These are phyloP conservation scores for Odocoileus hemionus DNA, from an alignment of 2,113 vertebrate genomes.

Conservation along the genomic window DNA sequence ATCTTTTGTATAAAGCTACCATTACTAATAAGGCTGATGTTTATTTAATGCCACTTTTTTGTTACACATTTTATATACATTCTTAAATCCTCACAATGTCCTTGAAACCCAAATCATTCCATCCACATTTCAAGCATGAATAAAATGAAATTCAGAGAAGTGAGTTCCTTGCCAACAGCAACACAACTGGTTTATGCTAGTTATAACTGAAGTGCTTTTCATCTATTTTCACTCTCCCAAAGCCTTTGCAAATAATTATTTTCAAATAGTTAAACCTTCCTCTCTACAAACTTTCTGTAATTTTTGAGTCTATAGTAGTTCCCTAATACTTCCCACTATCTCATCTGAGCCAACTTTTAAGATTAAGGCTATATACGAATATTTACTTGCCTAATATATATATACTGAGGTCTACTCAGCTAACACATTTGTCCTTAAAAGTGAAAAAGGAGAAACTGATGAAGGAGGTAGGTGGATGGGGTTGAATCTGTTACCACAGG, in stretches of 20 bases:
- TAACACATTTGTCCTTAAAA: background rate
- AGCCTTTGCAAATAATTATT: background rate
- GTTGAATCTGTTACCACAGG: background rate
- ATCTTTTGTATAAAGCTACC: background rate
- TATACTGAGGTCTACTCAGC: background rate
- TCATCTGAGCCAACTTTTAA: background rate
- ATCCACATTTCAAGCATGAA: background rate
- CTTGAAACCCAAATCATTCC: background rate
- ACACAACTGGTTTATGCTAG: background rate
- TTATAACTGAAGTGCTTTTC: background rate
- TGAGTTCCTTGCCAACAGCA: background rate
- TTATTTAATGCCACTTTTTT: background rate
- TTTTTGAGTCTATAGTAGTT: background rate
- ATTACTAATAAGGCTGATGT: background rate
- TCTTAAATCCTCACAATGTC: background rate
- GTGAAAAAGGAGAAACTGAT: background rate
- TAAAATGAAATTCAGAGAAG: background rate
- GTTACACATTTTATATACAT: background rate
- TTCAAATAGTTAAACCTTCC: background rate
- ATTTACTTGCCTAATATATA: background rate
- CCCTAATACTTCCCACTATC: background rate
- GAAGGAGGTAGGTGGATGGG: background rate
- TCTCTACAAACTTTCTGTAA: background rate
- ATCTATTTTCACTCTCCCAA: background rate
- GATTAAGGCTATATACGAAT: background rate